Evolutionary conservation across 2,888 invertebrate species (phyloP), one percentile per base, ranked within the genome.

Genomic region (Oxycera nigricornis): DNA sequence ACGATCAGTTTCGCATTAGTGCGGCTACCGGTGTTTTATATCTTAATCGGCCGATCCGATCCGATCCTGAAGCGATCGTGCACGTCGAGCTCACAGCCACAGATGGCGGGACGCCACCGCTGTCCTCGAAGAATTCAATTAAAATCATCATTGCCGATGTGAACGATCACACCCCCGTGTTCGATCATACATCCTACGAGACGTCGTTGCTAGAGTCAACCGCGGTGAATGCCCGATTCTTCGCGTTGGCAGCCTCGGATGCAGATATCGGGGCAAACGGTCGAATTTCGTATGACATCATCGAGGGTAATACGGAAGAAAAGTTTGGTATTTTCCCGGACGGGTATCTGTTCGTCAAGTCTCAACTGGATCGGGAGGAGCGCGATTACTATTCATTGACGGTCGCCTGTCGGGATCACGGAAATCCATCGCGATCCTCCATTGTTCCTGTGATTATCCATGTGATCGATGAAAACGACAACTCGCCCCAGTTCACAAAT

Each of bases 311-410:
- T 82, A 86, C 88, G 4, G 94, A 95, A 80, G 90, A 88, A 57
- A 93, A 92, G 82, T 98, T 98, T 85, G 97, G 96, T 0, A 91
- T 98, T 50, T 98, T 98, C 82, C 98, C 98, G 0, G 96, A 97
- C 86, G 98, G 98, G 0, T 93, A 90, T 81, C 85, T 98, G 31
- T 98, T 95, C 84, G 94, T 98, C 0, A 92, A 93, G 80, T 93
- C 93, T 78, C 85, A 90, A 1, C 86, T 98, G 74, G 97, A 98
- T 84, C 89, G 97, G 76, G 98, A 98, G 87, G 91, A 92, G 79
- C 90, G 91, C 79, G 96, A 97, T 84, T 95, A 96, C 83, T 98
- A 96, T 86, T 94, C 95, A 0, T 86, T 98, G 73, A 93, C 93
- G 1, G 91, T 98, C 35, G 90, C 91, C 30, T 97, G 95, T 1